Conservation (phyloP, 2,113 vertebrate species). For the Lucifuga dentata region DNA sequence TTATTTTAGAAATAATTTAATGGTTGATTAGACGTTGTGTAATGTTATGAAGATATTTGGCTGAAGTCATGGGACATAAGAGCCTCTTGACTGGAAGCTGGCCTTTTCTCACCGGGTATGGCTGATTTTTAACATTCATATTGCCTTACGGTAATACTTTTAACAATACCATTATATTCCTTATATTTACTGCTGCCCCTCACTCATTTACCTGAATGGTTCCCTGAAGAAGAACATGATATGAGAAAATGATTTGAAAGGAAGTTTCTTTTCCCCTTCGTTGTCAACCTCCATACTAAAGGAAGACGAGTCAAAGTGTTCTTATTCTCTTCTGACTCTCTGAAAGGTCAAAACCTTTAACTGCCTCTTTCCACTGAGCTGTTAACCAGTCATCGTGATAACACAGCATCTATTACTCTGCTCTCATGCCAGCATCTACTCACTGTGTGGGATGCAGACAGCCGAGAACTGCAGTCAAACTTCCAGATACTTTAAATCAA, state of each 20-base stretch:
- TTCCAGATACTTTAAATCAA: constrained; percentile 51
- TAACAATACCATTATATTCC: constrained; percentile 38
- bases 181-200: constrained; percentile 29
- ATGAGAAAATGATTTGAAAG: constrained; percentile 37
- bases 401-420: constrained; percentile 40
- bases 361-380: constrained; percentile 71
- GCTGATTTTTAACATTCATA: constrained; percentile 56
- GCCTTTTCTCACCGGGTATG: constrained; percentile 9
- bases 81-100: constrained; percentile 35
- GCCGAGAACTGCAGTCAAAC: constrained; percentile 30
- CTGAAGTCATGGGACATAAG: constrained; percentile 14
- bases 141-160: constrained; percentile 37
- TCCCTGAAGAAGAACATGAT: constrained; percentile 48
- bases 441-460: constrained; percentile 66
- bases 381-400: constrained; percentile 64
- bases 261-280: constrained; percentile 51
- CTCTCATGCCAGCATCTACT: constrained; percentile 53
- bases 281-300: constrained; percentile 22
- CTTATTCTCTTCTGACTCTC: constrained; percentile 29
- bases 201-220: constrained; percentile 37
- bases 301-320: constrained; percentile 55
- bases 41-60: constrained; percentile 28
- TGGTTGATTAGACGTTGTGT: constrained; percentile 32
- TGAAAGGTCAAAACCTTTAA: constrained; percentile 60
- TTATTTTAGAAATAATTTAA: constrained; percentile 10